Conservation (phyloP, 64 coral and sea anemone species). For the Dendronephthya gigantea region DNA sequence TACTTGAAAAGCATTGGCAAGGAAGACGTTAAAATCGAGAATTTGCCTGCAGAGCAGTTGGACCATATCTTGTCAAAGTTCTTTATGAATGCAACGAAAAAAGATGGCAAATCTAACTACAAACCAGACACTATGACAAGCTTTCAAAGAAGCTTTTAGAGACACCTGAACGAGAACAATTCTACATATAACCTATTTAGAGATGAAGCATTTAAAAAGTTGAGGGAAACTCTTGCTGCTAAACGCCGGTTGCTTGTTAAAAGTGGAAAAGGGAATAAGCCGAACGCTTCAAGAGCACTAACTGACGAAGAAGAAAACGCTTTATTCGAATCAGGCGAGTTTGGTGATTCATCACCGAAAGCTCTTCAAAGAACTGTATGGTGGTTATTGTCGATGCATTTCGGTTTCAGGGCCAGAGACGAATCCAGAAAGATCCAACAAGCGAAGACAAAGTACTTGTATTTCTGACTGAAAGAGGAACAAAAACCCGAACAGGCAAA, state of each 20-base stretch:
- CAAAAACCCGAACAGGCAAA: too few species aligned
- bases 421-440: background rate
- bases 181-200: background rate
- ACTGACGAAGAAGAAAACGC: background rate
- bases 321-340: background rate
- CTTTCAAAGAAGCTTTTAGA: background rate
- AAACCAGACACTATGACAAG: background rate
- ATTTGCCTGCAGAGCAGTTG: background rate
- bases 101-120: background rate
- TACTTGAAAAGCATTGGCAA: background rate
- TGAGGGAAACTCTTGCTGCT: background rate
- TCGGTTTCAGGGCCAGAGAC: background rate
- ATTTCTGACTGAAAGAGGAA: too few species aligned
- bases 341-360: background rate
- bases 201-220: slow-evolving; percentile 9
- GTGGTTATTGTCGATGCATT: background rate
- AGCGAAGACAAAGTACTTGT: too few species aligned
- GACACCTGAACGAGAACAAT: background rate
- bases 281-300: background rate
- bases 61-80: background rate
- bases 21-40: background rate
- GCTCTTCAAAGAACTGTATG: background rate
- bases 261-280: background rate
- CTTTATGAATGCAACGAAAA: background rate
- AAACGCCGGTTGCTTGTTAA: background rate